Evolutionary conservation across 2,113 vertebrate genomes (phyloP).

Genomic region (Sceloporus tristichus): DNA sequence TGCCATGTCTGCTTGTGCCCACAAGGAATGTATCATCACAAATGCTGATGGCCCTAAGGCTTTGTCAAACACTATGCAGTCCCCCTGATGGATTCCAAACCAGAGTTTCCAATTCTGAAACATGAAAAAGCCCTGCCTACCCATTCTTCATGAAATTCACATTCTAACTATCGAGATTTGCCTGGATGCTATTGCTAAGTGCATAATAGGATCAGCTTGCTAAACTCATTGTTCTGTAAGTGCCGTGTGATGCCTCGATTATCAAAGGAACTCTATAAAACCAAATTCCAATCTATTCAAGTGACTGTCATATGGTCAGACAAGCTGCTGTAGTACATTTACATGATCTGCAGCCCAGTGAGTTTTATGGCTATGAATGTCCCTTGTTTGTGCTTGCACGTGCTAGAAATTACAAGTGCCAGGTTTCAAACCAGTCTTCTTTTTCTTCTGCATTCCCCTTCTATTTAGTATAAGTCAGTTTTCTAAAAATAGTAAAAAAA

Average conservation of each 20-base stretch:
- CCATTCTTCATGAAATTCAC: constrained; percentile 55
- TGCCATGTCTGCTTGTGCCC: not conserved
- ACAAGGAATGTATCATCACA: not conserved
- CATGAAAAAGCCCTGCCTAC: constrained; percentile 42
- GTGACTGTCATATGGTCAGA: constrained; percentile 32
- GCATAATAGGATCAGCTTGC: constrained; percentile 56
- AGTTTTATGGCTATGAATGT: constrained; percentile 50
- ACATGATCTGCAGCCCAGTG: constrained; percentile 51
- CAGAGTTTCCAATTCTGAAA: constrained; percentile 54
- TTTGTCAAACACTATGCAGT: not conserved
- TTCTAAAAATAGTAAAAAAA: not conserved
- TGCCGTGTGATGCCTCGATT: constrained; percentile 36
- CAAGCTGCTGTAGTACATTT: constrained; percentile 38
- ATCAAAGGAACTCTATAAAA: constrained; percentile 43
- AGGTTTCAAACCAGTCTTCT: not conserved
- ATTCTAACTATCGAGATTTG: constrained; percentile 50
- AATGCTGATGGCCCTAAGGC: not conserved
- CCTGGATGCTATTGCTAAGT: constrained; percentile 40
- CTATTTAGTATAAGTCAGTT: not conserved
- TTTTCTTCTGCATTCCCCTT: not conserved
- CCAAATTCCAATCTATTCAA: constrained; percentile 48
- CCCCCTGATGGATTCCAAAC: not conserved
- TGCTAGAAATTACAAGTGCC: constrained; percentile 36
- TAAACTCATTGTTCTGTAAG: constrained; percentile 60
- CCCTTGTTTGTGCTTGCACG: constrained; percentile 43